Percentiles rank a stretch among this genome's conserved stretches.
These are phyloP conservation scores for Drosophila quasianomalipes DNA, from an alignment of 2,888 invertebrate genomes.

Conservation along the genomic window DNA sequence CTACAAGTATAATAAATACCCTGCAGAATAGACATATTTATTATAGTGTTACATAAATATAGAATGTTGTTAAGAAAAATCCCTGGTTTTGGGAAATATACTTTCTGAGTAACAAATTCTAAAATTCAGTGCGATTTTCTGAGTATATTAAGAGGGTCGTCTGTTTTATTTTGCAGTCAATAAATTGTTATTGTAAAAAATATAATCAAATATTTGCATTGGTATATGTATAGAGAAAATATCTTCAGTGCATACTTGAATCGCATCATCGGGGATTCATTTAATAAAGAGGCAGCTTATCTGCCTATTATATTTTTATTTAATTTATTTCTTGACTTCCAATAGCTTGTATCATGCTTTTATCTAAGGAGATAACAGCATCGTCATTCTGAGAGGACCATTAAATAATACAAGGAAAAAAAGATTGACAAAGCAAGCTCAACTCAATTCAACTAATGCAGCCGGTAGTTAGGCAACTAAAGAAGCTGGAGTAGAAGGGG, in stretches of 20 bases:
- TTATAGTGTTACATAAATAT: neutral
- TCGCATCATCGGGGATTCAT: neutral
- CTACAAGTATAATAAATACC: neutral
- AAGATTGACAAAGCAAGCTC: constrained; percentile 25
- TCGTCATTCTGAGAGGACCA: constrained; percentile 15
- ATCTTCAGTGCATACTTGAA: neutral
- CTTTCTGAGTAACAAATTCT: too few species aligned
- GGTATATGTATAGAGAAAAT: neutral
- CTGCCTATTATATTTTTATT: neutral
- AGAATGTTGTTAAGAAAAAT: neutral
- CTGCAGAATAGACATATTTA: neutral
- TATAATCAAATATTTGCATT: neutral
- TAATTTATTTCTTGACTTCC: neutral
- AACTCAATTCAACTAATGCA: constrained; percentile 15
- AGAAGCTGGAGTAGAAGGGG: neutral
- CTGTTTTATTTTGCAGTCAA: neutral
- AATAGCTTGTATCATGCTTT: neutral
- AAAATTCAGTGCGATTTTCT: neutral
- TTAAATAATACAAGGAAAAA: constrained; percentile 1
- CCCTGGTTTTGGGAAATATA: too few species aligned
- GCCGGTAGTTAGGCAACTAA: constrained; percentile 3
- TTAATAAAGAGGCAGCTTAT: neutral
- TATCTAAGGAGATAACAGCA: constrained; percentile 9
- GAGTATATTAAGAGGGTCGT: neutral
- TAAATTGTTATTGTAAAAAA: too few species aligned